Percentiles rank a stretch among this genome's conserved stretches.
phyloP scores from a whole-genome alignment of 2,113 vertebrate species.

The Siphamia tubifer region DNA sequence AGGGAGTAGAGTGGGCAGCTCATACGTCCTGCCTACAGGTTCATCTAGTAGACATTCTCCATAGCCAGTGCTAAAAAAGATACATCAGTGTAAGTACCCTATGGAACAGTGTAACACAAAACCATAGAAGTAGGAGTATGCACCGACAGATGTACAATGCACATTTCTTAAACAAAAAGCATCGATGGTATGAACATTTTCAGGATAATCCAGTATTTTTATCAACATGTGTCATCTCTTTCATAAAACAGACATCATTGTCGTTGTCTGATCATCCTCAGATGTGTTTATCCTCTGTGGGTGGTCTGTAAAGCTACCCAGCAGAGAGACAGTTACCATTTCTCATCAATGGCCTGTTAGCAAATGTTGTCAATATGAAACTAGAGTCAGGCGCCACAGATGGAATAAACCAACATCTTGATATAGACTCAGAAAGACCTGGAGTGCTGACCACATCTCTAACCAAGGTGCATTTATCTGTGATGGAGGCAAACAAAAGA shows the following conservation, averaged over 20 bases:
- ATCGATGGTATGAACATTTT: not conserved
- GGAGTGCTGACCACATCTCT: constrained; percentile 17
- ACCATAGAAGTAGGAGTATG: not conserved
- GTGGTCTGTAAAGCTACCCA: constrained; percentile 59
- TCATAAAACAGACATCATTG: constrained; percentile 40
- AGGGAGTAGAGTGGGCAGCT: constrained; percentile 87
- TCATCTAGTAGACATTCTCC: constrained; percentile 96
- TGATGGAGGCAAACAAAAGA: constrained; percentile 22
- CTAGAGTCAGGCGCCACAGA: constrained; percentile 22
- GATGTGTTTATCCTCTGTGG: constrained; percentile 46
- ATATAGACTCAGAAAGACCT: constrained; percentile 14
- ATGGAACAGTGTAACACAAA: not conserved
- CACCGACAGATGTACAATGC: not conserved
- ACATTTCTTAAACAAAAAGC: not conserved
- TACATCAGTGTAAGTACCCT: not conserved
- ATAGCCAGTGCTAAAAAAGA: constrained; percentile 86
- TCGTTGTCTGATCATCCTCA: constrained; percentile 43
- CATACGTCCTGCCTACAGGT: constrained; percentile 84
- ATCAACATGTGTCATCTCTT: constrained; percentile 28
- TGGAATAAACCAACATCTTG: constrained; percentile 21
- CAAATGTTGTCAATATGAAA: constrained; percentile 45
- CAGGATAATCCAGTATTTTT: not conserved
- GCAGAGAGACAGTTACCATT: constrained; percentile 30
- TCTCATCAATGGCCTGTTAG: constrained; percentile 35
- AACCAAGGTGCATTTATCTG: constrained; percentile 1